phyloP scores from a whole-genome alignment of 2,113 vertebrate genomes.

The Austrofundulus limnaeus region DNA sequence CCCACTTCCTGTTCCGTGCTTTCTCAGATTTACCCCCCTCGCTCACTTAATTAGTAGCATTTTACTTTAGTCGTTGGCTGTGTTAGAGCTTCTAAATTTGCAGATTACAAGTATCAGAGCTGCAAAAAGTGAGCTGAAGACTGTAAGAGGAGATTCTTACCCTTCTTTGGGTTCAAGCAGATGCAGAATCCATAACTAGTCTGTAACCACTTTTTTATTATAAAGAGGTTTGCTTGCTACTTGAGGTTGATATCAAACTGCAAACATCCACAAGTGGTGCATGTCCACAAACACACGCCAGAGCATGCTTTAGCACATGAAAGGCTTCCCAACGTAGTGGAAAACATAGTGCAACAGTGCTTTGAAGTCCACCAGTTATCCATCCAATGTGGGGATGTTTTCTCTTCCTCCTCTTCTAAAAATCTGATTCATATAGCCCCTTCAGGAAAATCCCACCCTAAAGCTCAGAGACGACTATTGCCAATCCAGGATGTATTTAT shows the following conservation, averaged over 20 bases:
- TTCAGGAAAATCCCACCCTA: constrained; percentile 29
- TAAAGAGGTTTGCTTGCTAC: constrained; percentile 14
- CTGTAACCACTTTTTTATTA: constrained; percentile 14
- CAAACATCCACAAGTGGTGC: constrained; percentile 37
- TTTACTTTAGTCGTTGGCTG: neutral
- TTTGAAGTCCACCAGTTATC: constrained; percentile 75
- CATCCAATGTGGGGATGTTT: constrained; percentile 67
- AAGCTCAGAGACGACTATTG: constrained; percentile 39
- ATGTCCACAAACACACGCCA: constrained; percentile 52
- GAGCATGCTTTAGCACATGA: constrained; percentile 75
- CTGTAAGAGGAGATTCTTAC: too few species aligned
- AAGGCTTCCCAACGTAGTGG: constrained; percentile 65
- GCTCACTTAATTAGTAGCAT: neutral
- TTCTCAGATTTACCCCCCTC: constrained; percentile 19
- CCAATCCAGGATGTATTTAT: constrained; percentile 51
- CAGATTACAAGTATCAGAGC: too few species aligned
- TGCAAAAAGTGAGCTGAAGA: neutral
- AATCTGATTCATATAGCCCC: constrained; percentile 68
- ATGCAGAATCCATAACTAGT: neutral
- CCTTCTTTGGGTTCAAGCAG: neutral
- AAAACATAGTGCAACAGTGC: constrained; percentile 66
- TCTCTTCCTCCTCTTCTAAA: constrained; percentile 59
- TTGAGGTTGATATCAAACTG: constrained; percentile 34
- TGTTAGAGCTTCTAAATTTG: too few species aligned
- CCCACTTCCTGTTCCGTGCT: neutral